These are phyloP conservation scores for Loriculus beryllinus DNA, from an alignment of 2,797 vertebrate species.

Conservation along the genomic window DNA sequence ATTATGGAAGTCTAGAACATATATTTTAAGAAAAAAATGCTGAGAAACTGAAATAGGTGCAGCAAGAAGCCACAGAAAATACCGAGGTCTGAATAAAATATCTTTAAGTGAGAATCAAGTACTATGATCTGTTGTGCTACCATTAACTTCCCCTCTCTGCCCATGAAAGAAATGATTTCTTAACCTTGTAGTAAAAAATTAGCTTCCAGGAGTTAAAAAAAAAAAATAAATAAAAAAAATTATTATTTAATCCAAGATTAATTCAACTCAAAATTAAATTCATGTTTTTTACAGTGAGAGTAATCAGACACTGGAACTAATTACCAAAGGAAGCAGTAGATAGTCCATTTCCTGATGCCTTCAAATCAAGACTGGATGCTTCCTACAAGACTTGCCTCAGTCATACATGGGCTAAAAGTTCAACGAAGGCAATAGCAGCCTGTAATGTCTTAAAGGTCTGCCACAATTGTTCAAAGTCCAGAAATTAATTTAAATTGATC, in stretches of 20 bases:
- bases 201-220: neutral
- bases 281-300: neutral
- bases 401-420: conserved; percentile 28
- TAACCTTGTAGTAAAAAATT: neutral
- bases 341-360: conserved; percentile 14
- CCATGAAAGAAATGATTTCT: neutral
- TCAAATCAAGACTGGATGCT: conserved; percentile 4
- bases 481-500: conserved; percentile 29
- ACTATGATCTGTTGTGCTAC: neutral
- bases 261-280: conserved; percentile 40
- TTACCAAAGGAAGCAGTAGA: conserved; percentile 31
- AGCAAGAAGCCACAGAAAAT: neutral
- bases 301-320: conserved; percentile 28
- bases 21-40: neutral
- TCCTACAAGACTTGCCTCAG: conserved; percentile 27
- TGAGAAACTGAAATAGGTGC: neutral
- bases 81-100: neutral
- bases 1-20: neutral
- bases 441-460: neutral
- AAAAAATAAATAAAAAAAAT: neutral
- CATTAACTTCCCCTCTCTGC: neutral
- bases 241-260: neutral
- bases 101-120: neutral
- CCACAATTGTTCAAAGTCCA: neutral
- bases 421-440: neutral